A percentile compares a stretch with the other conserved stretches of the same genome.
Conservation (phyloP, 1,140 invertebrate species). For the Potamilus streckersoni region DNA sequence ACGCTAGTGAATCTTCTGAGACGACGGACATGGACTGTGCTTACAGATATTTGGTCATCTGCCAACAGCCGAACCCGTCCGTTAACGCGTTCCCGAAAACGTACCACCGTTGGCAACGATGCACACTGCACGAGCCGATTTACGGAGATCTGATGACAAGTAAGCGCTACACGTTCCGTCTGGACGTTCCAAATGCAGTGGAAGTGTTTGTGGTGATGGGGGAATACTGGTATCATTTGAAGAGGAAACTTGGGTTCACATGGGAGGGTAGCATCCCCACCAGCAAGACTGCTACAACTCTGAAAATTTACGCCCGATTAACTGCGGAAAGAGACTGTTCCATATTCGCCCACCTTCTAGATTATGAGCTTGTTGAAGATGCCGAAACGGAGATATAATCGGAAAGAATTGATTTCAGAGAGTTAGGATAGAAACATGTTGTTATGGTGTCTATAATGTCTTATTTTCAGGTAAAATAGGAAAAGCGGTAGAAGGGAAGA, state of each 20-base stretch:
- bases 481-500: too few species aligned
- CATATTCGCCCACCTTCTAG: slow-evolving; percentile 56
- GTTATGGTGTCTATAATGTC: too few species aligned
- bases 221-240: slow-evolving; percentile 59
- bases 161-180: slow-evolving; percentile 54
- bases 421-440: too few species aligned
- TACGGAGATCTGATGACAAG: slow-evolving; percentile 59
- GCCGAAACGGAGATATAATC: slow-evolving; percentile 55
- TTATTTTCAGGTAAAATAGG: too few species aligned
- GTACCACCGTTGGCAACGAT: slow-evolving; percentile 62
- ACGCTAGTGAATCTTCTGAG: slow-evolving; percentile 43
- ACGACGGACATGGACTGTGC: slow-evolving; percentile 58
- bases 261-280: slow-evolving; percentile 63
- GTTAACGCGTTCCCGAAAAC: slow-evolving; percentile 61
- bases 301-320: slow-evolving; percentile 57
- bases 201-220: slow-evolving; percentile 62
- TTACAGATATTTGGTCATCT: slow-evolving; percentile 62
- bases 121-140: slow-evolving; percentile 63
- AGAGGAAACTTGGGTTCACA: slow-evolving; percentile 54
- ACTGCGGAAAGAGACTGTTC: slow-evolving; percentile 48
- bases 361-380: slow-evolving; percentile 59
- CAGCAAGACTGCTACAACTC: slow-evolving; percentile 35
- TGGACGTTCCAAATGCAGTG: slow-evolving; percentile 60
- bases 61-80: slow-evolving; percentile 56
- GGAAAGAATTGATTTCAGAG: too few species aligned